Conservation (phyloP, 2,888 invertebrate species). For the Oligia strigilis region DNA sequence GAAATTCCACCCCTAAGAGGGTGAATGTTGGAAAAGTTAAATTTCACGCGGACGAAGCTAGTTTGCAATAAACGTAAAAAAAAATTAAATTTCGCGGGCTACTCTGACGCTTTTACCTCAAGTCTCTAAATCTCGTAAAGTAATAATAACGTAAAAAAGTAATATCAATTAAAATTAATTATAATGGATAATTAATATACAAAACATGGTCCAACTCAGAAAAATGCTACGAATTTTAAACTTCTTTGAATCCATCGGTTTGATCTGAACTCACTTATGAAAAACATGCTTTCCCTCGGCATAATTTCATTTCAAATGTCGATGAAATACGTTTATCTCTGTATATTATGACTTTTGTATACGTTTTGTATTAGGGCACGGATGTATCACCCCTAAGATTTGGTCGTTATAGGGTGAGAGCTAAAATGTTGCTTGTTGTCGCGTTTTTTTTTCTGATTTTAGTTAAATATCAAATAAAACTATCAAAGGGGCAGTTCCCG, state of each 20-base stretch:
- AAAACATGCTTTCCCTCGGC: background rate
- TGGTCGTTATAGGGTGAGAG: slow-evolving; percentile 60
- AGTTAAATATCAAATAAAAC: background rate
- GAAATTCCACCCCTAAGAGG: no score
- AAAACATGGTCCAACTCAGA: background rate
- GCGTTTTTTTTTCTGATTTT: background rate
- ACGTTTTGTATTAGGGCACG: slow-evolving; percentile 53
- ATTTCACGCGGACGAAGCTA: no score
- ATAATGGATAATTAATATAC: background rate
- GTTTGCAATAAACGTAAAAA: background rate
- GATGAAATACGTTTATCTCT: slow-evolving; percentile 33
- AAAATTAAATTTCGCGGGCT: background rate
- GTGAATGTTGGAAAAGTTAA: no score
- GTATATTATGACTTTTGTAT: slow-evolving; percentile 49
- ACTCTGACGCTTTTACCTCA: no score
- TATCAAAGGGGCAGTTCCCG: background rate
- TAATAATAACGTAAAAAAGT: background rate
- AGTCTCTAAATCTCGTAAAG: no score
- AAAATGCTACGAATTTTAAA: background rate
- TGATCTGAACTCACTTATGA: background rate
- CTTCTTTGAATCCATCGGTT: background rate
- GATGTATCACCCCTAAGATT: slow-evolving; percentile 64
- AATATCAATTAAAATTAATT: background rate
- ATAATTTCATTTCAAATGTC: slow-evolving; percentile 39
- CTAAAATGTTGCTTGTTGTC: slow-evolving; percentile 64